These are phyloP conservation scores for Lethrus apterus DNA, from an alignment of 1,140 invertebrate species.

Conservation along the genomic window DNA sequence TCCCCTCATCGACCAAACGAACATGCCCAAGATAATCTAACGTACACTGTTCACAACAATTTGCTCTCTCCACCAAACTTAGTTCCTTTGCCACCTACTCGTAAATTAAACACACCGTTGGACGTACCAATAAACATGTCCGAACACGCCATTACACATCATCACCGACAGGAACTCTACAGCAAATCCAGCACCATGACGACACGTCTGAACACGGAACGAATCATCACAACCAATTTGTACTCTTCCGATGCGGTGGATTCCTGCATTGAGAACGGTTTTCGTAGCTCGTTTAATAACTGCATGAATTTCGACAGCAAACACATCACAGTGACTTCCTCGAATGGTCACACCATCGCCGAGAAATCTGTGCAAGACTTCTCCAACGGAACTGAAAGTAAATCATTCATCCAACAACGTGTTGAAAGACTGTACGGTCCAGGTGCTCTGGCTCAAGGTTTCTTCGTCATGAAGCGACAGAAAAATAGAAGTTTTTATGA, in stretches of 20 bases:
- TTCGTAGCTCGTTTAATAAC: conserved; percentile 19
- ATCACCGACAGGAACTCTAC: conserved; percentile 23
- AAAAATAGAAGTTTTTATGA: conserved; percentile 18
- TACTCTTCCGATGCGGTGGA: conserved; percentile 29
- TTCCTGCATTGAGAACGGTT: conserved; percentile 27
- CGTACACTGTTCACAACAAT: conserved; percentile 32
- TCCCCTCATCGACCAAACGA: conserved; percentile 53
- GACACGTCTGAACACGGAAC: too few relatives aligned
- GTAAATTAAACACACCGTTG: conserved; percentile 2
- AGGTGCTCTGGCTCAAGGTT: conserved; percentile 72
- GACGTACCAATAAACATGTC: conserved; percentile 25
- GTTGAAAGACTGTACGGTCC: conserved; percentile 82
- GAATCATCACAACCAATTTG: conserved; percentile 4
- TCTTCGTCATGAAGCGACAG: conserved; percentile 59
- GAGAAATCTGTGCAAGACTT: conserved; percentile 35
- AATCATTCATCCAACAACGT: conserved; percentile 80
- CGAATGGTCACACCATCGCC: conserved; percentile 26
- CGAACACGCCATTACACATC: conserved; percentile 23
- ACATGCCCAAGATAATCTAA: conserved; percentile 22
- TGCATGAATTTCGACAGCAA: not conserved
- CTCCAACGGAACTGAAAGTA: conserved; percentile 44
- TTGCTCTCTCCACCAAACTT: conserved; percentile 37
- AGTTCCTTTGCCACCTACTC: conserved; percentile 31
- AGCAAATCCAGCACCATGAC: conserved; percentile 11
- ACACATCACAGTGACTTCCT: conserved; percentile 21